Conservation (phyloP, 2,888 invertebrate genomes). For the Drosophila atroscutellata region DNA sequence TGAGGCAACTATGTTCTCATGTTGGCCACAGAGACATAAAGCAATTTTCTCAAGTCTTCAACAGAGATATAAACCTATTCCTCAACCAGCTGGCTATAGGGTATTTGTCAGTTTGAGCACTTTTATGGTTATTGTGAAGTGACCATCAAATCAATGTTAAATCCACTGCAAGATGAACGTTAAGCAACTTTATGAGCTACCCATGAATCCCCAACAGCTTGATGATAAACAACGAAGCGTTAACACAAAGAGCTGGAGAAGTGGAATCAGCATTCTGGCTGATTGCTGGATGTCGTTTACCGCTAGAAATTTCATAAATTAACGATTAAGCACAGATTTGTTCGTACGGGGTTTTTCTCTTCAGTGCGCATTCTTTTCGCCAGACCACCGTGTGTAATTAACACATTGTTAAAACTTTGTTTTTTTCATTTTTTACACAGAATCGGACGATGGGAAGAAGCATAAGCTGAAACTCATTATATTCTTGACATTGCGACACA, state of each 20-base stretch:
- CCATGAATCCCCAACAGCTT: slow-evolving; percentile 28
- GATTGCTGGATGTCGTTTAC: slow-evolving; percentile 64
- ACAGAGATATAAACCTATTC: not conserved
- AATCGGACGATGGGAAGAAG: not conserved
- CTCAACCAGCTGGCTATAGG: not conserved
- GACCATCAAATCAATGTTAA: slow-evolving; percentile 10
- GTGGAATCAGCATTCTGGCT: slow-evolving; percentile 26
- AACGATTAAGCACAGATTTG: slow-evolving; percentile 78
- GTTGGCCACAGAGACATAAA: not conserved
- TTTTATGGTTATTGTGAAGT: not conserved
- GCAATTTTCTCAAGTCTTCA: not conserved
- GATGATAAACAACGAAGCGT: slow-evolving; percentile 60
- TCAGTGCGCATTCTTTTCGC: not conserved
- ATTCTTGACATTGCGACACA: slow-evolving; percentile 41
- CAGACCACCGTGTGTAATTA: slow-evolving; percentile 61
- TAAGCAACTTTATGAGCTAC: slow-evolving; percentile 62
- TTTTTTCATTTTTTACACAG: slow-evolving; percentile 6
- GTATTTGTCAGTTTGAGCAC: not conserved
- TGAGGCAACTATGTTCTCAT: not conserved
- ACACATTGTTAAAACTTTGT: slow-evolving; percentile 68
- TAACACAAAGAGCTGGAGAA: slow-evolving; percentile 27
- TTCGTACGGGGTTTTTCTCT: slow-evolving; percentile 51
- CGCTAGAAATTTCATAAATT: slow-evolving; percentile 74
- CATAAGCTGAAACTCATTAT: slow-evolving; percentile 36
- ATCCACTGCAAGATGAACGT: slow-evolving; percentile 28